Evolutionary conservation across 2,113 vertebrate genomes (phyloP), one percentile per base, ranked within the genome.

Genomic region (Tragelaphus imberbis): DNA sequence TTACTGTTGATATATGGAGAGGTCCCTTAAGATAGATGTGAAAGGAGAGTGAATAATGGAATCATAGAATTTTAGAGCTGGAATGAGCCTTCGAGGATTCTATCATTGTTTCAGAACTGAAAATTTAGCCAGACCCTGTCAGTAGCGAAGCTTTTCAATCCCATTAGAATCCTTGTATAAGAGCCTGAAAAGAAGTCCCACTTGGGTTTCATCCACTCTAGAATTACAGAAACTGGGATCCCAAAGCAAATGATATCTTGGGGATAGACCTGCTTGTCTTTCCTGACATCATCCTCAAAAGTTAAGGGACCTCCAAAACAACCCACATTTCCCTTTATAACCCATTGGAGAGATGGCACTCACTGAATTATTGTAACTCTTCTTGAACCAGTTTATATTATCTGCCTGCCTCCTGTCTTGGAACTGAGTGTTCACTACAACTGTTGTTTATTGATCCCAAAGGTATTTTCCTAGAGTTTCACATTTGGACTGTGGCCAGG

Each of bases 381-480:
- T 91, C 49, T 93, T 97, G 63, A 97, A 44, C 40, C 9, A 80
- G 40, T 88, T 96, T 81, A 58, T 94, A 19, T 75, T 77, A 56
- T 55, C 81, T 82, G 14, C 84, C 59, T 90, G 44, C 23, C 53
- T 95, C 40, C 30, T 65, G 16, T 81, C n/a, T 75, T 90, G 84
- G 40, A 94, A 77, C 10, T 90, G 19, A 56, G 9, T 77, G 44
- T 85, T 90, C 47, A 71, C 14, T 79, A 30, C 47, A 88, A 61
- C 36, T 96, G 96, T 25, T 80, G 19, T 92, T 90, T 96, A 84
- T 96, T 92, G 56, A 11, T 95, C 85, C 44, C 81, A 84, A 97
- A 88, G 56, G 36, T 90, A 28, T 92, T 84, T 61, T 95, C 61
- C 56, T 95, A 6, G 23, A 80, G 27, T 88, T 84, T 63, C 12